Percentiles rank a stretch among this genome's conserved stretches.
These are phyloP conservation scores for Caranx ignobilis DNA, from an alignment of 2,113 vertebrate species.

Conservation along the genomic window DNA sequence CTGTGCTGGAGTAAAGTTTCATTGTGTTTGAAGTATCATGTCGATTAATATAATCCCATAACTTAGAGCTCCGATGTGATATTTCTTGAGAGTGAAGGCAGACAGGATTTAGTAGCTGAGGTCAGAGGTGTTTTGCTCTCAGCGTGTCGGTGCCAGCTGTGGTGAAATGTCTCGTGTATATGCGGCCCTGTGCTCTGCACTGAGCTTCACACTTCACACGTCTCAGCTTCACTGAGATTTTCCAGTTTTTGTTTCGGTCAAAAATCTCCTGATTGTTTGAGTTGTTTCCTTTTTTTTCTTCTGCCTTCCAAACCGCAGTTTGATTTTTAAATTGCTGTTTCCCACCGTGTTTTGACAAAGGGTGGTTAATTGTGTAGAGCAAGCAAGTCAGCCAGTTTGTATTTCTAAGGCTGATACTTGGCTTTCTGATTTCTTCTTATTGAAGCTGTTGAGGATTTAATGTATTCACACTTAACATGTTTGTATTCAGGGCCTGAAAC, in stretches of 20 bases:
- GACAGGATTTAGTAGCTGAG: slow-evolving; percentile 6
- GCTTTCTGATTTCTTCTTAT: neutral
- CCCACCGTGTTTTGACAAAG: neutral
- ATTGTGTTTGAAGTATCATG: neutral
- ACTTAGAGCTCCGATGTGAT: slow-evolving; percentile 5
- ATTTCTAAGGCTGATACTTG: neutral
- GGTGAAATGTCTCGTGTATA: slow-evolving; percentile 28
- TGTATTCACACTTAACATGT: neutral
- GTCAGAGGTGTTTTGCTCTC: slow-evolving; percentile 7
- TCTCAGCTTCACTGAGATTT: fast-evolving
- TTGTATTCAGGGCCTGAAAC: neutral
- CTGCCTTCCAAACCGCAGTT: neutral
- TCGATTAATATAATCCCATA: neutral
- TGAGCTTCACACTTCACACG: neutral
- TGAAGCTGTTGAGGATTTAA: neutral
- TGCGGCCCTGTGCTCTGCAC: slow-evolving; percentile 11
- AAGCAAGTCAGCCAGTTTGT: neutral
- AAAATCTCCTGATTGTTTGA: neutral
- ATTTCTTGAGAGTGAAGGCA: slow-evolving; percentile 1
- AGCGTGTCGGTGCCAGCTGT: slow-evolving; percentile 16
- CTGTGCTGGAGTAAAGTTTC: neutral
- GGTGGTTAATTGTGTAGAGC: neutral
- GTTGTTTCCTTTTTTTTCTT: neutral
- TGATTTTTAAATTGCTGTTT: neutral
- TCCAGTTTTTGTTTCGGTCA: neutral